Evolutionary conservation across 2,888 invertebrate species (phyloP).

Genomic region (Cactoblastis cactorum): DNA sequence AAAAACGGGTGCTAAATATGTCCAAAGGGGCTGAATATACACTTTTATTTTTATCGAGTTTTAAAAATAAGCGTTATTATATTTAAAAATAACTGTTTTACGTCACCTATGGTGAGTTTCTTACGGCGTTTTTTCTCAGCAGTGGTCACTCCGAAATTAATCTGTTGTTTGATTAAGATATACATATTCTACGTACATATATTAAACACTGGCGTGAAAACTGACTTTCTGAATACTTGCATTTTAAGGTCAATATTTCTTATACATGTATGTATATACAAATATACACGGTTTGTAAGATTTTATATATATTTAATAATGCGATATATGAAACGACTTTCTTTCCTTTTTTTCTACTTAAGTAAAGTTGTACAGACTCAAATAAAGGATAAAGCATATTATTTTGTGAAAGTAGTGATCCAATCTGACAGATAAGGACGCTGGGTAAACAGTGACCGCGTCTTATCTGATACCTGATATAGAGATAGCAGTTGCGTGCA

Average conservation of each 20-base stretch:
- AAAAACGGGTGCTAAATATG: neutral
- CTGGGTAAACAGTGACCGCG: constrained; percentile 46
- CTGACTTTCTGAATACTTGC: too few relatives aligned
- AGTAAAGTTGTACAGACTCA: too few relatives aligned
- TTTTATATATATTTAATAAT: too few relatives aligned
- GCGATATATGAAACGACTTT: too few relatives aligned
- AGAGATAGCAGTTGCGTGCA: constrained; percentile 30
- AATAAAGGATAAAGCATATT: neutral
- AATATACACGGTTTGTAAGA: too few relatives aligned
- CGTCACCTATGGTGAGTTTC: neutral
- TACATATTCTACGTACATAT: neutral
- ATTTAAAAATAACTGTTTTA: neutral
- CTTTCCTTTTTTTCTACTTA: too few relatives aligned
- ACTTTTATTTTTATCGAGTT: neutral
- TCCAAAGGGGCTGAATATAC: neutral
- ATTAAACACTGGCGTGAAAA: too few relatives aligned
- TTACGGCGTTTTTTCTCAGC: too few relatives aligned
- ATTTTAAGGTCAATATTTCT: too few relatives aligned
- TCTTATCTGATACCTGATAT: constrained; percentile 42
- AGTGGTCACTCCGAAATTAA: too few relatives aligned
- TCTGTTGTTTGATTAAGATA: too few relatives aligned
- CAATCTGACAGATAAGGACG: constrained; percentile 27
- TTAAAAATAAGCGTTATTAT: neutral
- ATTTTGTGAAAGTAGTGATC: constrained; percentile 18
- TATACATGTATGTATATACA: too few relatives aligned